These are phyloP conservation scores for Caenorhabditis panamensis DNA, from an alignment of 2,888 invertebrate genomes.

Conservation along the genomic window DNA sequence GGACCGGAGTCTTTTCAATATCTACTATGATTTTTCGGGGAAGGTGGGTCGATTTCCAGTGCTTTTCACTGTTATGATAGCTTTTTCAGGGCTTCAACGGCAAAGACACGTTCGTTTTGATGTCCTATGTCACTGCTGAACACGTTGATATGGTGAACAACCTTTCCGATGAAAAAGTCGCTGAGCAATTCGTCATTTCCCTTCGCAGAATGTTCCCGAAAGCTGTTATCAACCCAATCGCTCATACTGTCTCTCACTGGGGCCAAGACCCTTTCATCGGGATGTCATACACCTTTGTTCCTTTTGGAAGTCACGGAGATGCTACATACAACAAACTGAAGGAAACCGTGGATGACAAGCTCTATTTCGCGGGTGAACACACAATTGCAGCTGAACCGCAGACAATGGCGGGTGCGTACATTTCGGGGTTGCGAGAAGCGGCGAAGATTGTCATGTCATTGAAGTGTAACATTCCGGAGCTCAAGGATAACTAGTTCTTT, in stretches of 20 bases:
- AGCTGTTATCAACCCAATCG: slow-evolving; percentile 81
- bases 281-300: slow-evolving; percentile 83
- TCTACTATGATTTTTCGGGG: slow-evolving; percentile 83
- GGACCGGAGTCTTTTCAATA: slow-evolving; percentile 82
- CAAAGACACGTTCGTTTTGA: slow-evolving; percentile 77
- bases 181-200: slow-evolving; percentile 81
- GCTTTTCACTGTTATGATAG: background rate
- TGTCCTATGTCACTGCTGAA: slow-evolving; percentile 82
- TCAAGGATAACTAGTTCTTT: background rate
- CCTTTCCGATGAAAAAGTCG: slow-evolving; percentile 81
- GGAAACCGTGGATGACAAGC: slow-evolving; percentile 81
- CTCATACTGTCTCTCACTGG: slow-evolving; percentile 83
- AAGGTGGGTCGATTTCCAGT: slow-evolving; percentile 65
- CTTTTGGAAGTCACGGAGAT: slow-evolving; percentile 81
- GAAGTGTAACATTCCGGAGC: slow-evolving; percentile 13
- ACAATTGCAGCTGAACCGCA: slow-evolving; percentile 80
- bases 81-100: slow-evolving; percentile 15
- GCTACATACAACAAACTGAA: slow-evolving; percentile 82
- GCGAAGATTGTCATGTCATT: slow-evolving; percentile 65
- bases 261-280: slow-evolving; percentile 81
- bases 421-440: slow-evolving; percentile 83
- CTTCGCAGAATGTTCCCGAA: slow-evolving; percentile 82
- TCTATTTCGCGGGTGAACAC: slow-evolving; percentile 83
- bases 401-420: slow-evolving; percentile 83
- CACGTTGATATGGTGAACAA: slow-evolving; percentile 81